Base-by-base conservation (phyloP, 2,797 vertebrate species). In the Dermochelys coriacea region DNA sequence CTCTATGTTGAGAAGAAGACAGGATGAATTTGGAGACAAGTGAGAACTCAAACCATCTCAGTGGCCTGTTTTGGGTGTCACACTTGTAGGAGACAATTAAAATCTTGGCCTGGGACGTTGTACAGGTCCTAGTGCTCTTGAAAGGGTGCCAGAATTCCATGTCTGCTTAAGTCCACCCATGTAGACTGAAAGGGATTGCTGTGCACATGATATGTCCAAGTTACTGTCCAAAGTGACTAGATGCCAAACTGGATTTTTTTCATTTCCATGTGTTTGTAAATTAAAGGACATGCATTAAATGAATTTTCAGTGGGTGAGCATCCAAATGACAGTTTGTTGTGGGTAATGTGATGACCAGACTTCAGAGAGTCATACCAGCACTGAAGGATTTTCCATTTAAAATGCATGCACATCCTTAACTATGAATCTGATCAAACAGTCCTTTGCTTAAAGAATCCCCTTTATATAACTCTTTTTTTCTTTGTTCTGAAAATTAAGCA, bases 331-430 rank as follows among this genome's bases (percentile, higher is more conserved):
- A 93, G 89, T 93, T 91, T 94, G 96, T 97, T 95, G 97, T 75
- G 96, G 94, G 92, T 94, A 93, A 92, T 93, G 94, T 95, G 92
- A 89, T 77, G 91, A 93, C 95, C 86, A 89, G 88, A 86, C 84
- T 91, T 90, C 97, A 96, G 91, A 97, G 95, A 92, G 90, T 97
- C 95, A 92, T 96, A 95, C 88, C 97, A 95, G 93, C 95, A 94
- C 96, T 47, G 96, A 96, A 96, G 96, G 96, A 95, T 97, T 96
- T 97, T 97, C 96, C 37, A 0, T 97, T 94, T 89, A 45, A 93
- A 87, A 95, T 85, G 93, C 90, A 85, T 91, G 75, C 94, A 96
- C 87, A 96, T 97, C 93, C 95, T 95, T 91, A 85, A 93, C 86
- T 88, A 90, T 0, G 64, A 84, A 89, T 89, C 0, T 23, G 91